phyloP scores from a whole-genome alignment of 2,888 invertebrate genomes.

The Lepidonotus clava region DNA sequence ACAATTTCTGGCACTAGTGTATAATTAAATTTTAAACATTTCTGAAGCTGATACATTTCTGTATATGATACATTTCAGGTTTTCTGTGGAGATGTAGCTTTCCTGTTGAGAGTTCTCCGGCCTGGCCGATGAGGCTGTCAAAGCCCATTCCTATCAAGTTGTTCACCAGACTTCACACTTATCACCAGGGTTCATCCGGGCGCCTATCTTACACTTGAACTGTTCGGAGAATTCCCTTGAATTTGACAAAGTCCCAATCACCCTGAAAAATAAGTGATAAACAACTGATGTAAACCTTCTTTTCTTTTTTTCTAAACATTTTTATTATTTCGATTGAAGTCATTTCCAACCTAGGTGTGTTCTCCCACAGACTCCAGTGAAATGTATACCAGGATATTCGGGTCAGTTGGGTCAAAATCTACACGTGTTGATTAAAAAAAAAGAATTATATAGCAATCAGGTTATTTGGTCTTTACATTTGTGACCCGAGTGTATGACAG shows the following conservation, averaged over 20 bases:
- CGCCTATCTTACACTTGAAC: constrained; percentile 64
- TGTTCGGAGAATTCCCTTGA: constrained; percentile 88
- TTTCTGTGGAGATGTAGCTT: too few species aligned
- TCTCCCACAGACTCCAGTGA: neutral
- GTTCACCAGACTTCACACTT: constrained; percentile 85
- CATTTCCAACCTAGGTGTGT: neutral
- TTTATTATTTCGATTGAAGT: neutral
- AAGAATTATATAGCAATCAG: neutral
- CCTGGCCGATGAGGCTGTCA: too few species aligned
- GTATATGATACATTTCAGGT: too few species aligned
- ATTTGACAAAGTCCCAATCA: constrained; percentile 95
- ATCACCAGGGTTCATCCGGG: constrained; percentile 90
- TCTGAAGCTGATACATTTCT: too few species aligned
- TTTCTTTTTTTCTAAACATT: neutral
- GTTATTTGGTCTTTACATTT: too few species aligned
- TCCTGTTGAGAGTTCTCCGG: too few species aligned
- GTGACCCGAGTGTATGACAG: too few species aligned
- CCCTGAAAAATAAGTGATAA: constrained; percentile 78
- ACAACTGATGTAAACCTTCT: too few species aligned
- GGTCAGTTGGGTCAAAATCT: neutral
- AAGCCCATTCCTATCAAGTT: too few species aligned
- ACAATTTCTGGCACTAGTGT: too few species aligned
- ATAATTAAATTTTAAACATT: too few species aligned
- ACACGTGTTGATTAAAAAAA: neutral
- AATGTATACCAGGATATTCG: neutral